Evolutionary conservation across 1,140 invertebrate genomes (phyloP).

Genomic region (Antheraea pernyi): DNA sequence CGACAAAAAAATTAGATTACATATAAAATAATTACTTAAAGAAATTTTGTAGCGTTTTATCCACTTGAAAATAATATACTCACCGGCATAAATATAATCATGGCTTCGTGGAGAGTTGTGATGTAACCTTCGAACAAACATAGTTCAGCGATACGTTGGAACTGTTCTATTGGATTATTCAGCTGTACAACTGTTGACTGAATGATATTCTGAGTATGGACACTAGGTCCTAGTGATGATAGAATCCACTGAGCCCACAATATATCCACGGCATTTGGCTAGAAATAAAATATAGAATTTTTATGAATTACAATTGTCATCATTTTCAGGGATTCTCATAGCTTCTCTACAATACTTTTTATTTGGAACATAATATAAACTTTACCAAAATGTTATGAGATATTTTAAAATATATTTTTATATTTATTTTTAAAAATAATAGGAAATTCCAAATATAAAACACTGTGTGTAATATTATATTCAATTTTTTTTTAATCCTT

Average conservation of each 20-base stretch:
- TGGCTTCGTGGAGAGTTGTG: slow-evolving; percentile 79
- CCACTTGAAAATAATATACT: slow-evolving; percentile 31
- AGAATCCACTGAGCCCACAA: slow-evolving; percentile 83
- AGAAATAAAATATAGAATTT: slow-evolving; percentile 25
- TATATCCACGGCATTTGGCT: slow-evolving; percentile 82
- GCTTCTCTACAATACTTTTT: too few relatives aligned
- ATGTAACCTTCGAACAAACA: slow-evolving; percentile 77
- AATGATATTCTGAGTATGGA: slow-evolving; percentile 49
- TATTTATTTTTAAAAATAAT: too few relatives aligned
- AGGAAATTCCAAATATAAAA: too few relatives aligned
- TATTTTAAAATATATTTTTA: too few relatives aligned
- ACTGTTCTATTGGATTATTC: slow-evolving; percentile 40
- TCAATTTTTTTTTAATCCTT: too few relatives aligned
- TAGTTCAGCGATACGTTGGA: slow-evolving; percentile 77
- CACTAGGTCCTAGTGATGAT: slow-evolving; percentile 58
- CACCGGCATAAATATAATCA: slow-evolving; percentile 84
- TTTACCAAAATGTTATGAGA: too few relatives aligned
- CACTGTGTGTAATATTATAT: too few relatives aligned
- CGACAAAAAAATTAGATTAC: not conserved
- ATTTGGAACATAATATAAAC: too few relatives aligned
- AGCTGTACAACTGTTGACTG: slow-evolving; percentile 53
- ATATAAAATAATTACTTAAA: too few relatives aligned
- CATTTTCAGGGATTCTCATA: too few relatives aligned
- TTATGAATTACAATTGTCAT: too few relatives aligned
- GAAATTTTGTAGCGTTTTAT: too few relatives aligned